phyloP scores from a whole-genome alignment of 2,797 vertebrate genomes.

The Craterocephalus amniculus region DNA sequence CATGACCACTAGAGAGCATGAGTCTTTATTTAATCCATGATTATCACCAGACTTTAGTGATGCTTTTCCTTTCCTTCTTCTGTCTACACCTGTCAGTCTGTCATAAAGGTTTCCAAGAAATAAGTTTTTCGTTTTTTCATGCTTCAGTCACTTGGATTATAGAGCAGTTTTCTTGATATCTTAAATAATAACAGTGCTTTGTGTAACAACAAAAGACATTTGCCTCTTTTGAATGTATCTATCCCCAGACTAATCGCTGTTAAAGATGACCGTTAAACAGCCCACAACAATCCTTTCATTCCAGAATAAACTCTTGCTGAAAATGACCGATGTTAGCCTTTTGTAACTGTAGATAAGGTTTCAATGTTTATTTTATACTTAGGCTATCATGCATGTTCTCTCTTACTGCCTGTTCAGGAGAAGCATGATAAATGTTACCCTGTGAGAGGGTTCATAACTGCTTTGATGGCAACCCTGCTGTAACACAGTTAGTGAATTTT shows the following conservation, averaged over 20 bases:
- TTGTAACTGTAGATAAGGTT: slow-evolving; percentile 68
- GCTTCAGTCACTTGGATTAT: not conserved
- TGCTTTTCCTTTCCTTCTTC: not conserved
- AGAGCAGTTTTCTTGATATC: not conserved
- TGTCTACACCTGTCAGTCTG: not conserved
- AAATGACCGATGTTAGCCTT: slow-evolving; percentile 61
- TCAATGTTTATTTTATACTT: slow-evolving; percentile 69
- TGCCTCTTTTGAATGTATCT: not conserved
- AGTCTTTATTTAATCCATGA: slow-evolving; percentile 46
- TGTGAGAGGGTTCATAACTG: slow-evolving; percentile 73
- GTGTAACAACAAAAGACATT: no score
- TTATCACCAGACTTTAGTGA: not conserved
- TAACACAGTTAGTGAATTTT: slow-evolving; percentile 74
- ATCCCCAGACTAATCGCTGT: not conserved
- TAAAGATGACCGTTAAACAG: slow-evolving; percentile 5
- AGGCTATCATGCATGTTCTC: slow-evolving; percentile 65
- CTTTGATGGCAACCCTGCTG: slow-evolving; percentile 71
- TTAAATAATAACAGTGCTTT: not conserved
- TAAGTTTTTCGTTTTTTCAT: not conserved
- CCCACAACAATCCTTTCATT: slow-evolving; percentile 39
- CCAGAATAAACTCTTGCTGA: slow-evolving; percentile 40
- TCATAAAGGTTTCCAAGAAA: not conserved
- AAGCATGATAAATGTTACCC: slow-evolving; percentile 75
- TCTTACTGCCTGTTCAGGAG: slow-evolving; percentile 42
- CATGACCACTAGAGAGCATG: slow-evolving; percentile 70